Base-by-base conservation (phyloP, 2,113 vertebrate species). In the Junco hyemalis region DNA sequence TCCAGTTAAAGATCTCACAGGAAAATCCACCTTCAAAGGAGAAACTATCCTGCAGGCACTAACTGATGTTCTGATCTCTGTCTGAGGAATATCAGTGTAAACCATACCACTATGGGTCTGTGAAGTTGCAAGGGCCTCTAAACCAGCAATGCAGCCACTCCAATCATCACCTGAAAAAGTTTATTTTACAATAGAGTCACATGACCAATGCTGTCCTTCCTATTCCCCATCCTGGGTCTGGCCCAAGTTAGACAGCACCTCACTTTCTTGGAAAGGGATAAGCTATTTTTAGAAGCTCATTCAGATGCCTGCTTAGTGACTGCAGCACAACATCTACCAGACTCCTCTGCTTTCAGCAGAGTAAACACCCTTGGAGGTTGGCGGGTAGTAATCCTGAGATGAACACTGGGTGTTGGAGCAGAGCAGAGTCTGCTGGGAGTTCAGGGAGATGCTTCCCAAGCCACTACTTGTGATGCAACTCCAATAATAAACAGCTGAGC, bases 341-440 rank as follows among this genome's bases (percentile, higher is more conserved):
- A 51, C 44, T 61, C 40, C 72, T 82, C 72, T 84, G 35, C 64
- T 33, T 36, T 42, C 53, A 36, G 51, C 22, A 44, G 64, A 71
- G 86, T 28, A 59, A 80, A 78, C 48, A 48, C n/a, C 53, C 79
- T 69, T 1, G 0, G 61, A 81, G 48, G 61, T 0, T 81, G 78
- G 69, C 92, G 89, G 13, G 23, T 29, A 66, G 77, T 13, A 84
- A 69, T 28, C 60, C 51, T 0, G 0, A 78, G 72, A 74, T 18
- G 57, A 86, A 78, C 0, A 11, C 6, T 0, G 0, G n/a, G 50
- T 18, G 51, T 2, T 1, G 68, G 50, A 82, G 45, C 2, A 1
- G 54, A 86, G 71, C 3, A 7, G 48, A 77, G 21, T 38, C 89
- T 5, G 0, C 78, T 3, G 51, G 64, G 65, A 95, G 18, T 2